phyloP scores from a whole-genome alignment of 2,888 invertebrate genomes.

The Idaea dimidiata region DNA sequence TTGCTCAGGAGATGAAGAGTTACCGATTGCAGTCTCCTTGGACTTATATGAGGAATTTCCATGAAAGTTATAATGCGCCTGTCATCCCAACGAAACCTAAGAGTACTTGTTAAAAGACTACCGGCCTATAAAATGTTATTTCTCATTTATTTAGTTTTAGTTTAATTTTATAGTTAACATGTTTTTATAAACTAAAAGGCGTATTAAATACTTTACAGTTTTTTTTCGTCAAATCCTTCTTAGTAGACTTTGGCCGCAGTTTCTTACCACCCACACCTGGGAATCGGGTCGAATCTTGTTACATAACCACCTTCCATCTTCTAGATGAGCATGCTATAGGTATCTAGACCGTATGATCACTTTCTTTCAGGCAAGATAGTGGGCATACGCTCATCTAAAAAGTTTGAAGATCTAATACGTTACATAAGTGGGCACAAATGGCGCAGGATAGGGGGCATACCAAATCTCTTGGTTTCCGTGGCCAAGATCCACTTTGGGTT shows the following conservation, averaged over 20 bases:
- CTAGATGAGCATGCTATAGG: too few relatives aligned
- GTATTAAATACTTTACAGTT: slow-evolving; percentile 2
- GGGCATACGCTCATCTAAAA: too few relatives aligned
- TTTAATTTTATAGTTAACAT: neutral
- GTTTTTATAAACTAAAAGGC: neutral
- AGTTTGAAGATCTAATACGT: too few relatives aligned
- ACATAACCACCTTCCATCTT: too few relatives aligned
- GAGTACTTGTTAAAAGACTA: neutral
- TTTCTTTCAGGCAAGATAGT: too few relatives aligned
- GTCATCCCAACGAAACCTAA: slow-evolving; percentile 23
- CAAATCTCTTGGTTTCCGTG: too few relatives aligned
- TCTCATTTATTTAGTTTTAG: neutral
- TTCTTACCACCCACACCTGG: too few relatives aligned
- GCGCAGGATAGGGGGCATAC: too few relatives aligned
- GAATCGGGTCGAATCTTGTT: too few relatives aligned
- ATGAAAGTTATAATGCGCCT: slow-evolving; percentile 52
- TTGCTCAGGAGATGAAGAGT: slow-evolving; percentile 56
- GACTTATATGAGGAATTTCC: slow-evolving; percentile 63
- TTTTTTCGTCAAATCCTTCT: slow-evolving; percentile 8
- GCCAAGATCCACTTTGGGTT: too few relatives aligned
- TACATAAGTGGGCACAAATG: too few relatives aligned
- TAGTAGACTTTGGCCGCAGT: neutral
- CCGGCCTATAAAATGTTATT: neutral
- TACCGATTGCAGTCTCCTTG: slow-evolving; percentile 63
- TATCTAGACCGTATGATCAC: too few relatives aligned